phyloP scores from a whole-genome alignment of 2,113 vertebrate genomes.

The Cyrtonyx montezumae region DNA sequence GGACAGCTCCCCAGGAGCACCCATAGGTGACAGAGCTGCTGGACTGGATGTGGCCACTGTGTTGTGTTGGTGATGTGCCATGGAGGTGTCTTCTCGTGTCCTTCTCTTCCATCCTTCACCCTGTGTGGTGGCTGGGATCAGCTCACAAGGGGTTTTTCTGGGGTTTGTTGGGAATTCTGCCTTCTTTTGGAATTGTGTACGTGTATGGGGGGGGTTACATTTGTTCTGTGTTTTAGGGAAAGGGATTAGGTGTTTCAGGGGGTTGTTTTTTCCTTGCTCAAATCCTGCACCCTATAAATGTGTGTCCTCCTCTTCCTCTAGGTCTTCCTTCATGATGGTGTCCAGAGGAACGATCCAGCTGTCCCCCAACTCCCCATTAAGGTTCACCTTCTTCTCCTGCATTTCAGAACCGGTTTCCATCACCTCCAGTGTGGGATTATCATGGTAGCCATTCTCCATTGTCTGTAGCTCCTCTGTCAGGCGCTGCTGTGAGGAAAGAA shows the following conservation, averaged over 20 bases:
- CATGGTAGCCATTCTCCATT: constrained; percentile 96
- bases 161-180: neutral
- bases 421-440: constrained; percentile 96
- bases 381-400: constrained; percentile 92
- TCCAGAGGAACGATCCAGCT: constrained; percentile 97
- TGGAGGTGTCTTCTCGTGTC: neutral
- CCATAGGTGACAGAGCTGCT: neutral
- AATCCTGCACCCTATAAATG: constrained; percentile 84
- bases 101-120: constrained; percentile 6
- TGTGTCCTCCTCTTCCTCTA: constrained; percentile 93
- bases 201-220: neutral
- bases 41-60: neutral
- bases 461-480: constrained; percentile 96
- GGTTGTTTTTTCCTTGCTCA: neutral
- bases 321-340: constrained; percentile 90
- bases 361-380: constrained; percentile 92
- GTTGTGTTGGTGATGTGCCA: neutral
- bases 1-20: neutral
- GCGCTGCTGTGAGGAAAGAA: constrained; percentile 80
- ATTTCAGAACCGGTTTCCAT: constrained; percentile 95
- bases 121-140: neutral
- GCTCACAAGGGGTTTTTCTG: neutral
- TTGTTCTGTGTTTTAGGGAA: neutral
- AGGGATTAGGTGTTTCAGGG: neutral
- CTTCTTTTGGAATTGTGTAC: neutral